Evolutionary conservation across 1,140 invertebrate species (phyloP), one percentile per base, ranked within the genome.

Genomic region (Oreohelix idahoensis): DNA sequence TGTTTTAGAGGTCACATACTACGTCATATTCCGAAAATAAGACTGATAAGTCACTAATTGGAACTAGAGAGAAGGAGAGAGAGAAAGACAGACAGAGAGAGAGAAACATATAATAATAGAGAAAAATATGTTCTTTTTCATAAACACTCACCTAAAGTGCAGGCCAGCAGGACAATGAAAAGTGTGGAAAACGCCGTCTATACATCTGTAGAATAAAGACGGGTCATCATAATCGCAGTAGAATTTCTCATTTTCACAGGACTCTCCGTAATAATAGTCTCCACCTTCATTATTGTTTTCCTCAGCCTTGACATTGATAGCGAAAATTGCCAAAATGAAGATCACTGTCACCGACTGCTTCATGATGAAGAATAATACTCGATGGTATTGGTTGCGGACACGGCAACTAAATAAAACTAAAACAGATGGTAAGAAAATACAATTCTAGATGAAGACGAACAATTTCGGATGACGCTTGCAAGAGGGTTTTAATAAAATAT

Each of bases 161-260:
- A 82, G 39, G 26, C 49, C 49, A 29, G 32, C 4, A 5, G 80
- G 80, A 39, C 80, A 82, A 15, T 53, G 36, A 42, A 82, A 82
- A 17, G 70, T 53, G 32, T 82, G 51, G n/a, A 39, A 75, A 20
- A 63, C 38, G 4, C 80, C 80, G 26, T 82, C 80, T 2, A 82
- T 74, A 82, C 80, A 82, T 23, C 80, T 49, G 36, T 82, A 75
- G 45, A 82, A 82, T 36, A 75, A 38, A 36, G 69, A 74, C 1
- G 80, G 80, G 35, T 82, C 71, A 17, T 82, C 80, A 45, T 39
- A 74, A 35, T 82, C 80, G 32, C 80, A 82, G 42, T 75, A 82
- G 29, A 82, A 82, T 26, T 63, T 4, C 35, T 82, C 80, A 26
- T 82, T 13, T n/a, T 82, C 71, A 36, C 80, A 82, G 5, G 58